Percentiles rank a stretch among this genome's conserved stretches.
These are phyloP conservation scores for Dryoscopus gambensis DNA, from an alignment of 2,113 vertebrate species.

Conservation along the genomic window DNA sequence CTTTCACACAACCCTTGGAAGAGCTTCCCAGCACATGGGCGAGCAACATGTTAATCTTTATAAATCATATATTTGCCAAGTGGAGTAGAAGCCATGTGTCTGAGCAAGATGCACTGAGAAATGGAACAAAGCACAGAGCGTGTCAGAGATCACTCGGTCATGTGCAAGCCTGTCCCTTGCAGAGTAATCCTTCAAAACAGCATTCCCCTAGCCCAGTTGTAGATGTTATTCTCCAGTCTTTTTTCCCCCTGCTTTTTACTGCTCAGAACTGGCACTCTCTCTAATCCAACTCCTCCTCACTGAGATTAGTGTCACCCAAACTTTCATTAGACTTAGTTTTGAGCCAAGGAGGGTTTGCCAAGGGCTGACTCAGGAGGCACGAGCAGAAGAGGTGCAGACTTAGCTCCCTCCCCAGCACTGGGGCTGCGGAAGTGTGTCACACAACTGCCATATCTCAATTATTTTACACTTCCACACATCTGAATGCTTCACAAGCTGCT, in stretches of 20 bases:
- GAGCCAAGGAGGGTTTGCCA: neutral
- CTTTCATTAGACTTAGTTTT: neutral
- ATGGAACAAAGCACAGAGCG: neutral
- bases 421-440: neutral
- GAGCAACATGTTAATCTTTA: constrained; percentile 36
- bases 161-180: neutral
- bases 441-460: neutral
- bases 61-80: constrained; percentile 53
- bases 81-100: constrained; percentile 40
- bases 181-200: neutral
- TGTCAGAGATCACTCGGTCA: constrained; percentile 6
- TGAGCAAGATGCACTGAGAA: constrained; percentile 10
- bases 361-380: neutral
- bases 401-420: neutral
- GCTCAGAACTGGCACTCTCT: neutral
- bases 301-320: neutral
- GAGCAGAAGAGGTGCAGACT: neutral
- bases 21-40: constrained; percentile 23
- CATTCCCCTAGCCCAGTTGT: neutral
- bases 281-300: neutral
- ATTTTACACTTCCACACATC: neutral
- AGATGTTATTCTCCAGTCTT: neutral
- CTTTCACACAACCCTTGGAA: constrained; percentile 39
- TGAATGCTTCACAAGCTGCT: neutral
- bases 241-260: neutral